Evolutionary conservation across 2,888 invertebrate species (phyloP), one percentile per base, ranked within the genome.

Genomic region (Tigriopus californicus): DNA sequence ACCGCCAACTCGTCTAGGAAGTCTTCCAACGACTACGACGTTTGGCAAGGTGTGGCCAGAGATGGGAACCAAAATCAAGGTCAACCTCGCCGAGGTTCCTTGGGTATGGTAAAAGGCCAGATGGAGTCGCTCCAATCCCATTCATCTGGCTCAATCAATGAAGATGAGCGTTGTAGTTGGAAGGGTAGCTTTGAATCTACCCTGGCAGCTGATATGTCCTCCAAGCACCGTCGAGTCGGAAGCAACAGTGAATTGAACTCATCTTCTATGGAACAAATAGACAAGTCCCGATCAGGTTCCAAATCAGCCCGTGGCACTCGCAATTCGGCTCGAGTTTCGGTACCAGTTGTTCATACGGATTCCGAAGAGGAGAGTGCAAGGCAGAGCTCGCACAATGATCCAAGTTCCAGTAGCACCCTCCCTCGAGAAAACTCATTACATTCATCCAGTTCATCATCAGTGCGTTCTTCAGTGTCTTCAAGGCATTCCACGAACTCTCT

Each of bases 181-280:
- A 79, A 88, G 62, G 89, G 89, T 65, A 88, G 88, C 73, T 89
- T 89, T 71, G 89, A 89, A 70, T 87, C 87, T n/a, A 86, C 89
- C 47, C 74, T 89, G 61, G 88, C 87, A 12, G 85, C 86, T 57
- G 65, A 65, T 22, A 65, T 65, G 5, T 65, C 64, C 41, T 64
- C 64, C n/a, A 65, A 65, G 59, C 33, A 33, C 3, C 33, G 33
- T 3, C 33, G 33, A 8, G 33, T 33, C 3, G 33, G 33, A 33
- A 65, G 65, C 41, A 65, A 65, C 46, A 65, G 65, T 47, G 64
- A 64, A 53, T 33, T 33, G 8, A 33, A 33, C 8, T 33, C 33
- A 33, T 65, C 65, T 8, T 64, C 65, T 54, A 64, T 64, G 51
- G 62, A 62, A 42, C 63, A 62, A 49, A 22, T 20, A 20, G 49